phyloP scores from a whole-genome alignment of 2,888 invertebrate species.

The Drosophila percnosoma region DNA sequence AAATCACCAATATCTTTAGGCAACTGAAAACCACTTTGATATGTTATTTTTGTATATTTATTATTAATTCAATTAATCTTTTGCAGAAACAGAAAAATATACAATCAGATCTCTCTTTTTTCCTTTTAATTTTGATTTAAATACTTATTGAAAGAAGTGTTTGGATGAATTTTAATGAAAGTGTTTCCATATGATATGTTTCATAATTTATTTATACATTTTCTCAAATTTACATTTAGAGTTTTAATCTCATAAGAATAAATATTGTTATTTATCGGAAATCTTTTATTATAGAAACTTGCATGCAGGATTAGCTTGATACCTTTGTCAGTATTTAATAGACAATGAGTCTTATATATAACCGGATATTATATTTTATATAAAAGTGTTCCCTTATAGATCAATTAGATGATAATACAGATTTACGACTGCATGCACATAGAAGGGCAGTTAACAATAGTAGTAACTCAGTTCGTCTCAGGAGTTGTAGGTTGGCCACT shows the following conservation, averaged over 20 bases:
- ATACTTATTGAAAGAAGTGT: neutral
- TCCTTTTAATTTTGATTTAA: neutral
- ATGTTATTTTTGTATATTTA: neutral
- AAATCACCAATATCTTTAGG: constrained; percentile 10
- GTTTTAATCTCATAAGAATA: neutral
- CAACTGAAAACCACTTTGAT: neutral
- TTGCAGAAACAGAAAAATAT: neutral
- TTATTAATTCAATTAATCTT: neutral
- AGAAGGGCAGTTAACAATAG: neutral
- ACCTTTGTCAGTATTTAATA: neutral
- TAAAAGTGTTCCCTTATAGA: neutral
- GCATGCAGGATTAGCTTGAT: neutral
- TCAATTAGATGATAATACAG: constrained; percentile 2
- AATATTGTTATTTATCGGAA: accelerated
- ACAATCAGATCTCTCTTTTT: neutral
- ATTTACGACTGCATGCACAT: constrained; percentile 16
- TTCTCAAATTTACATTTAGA: neutral
- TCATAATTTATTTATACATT: neutral
- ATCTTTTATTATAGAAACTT: neutral
- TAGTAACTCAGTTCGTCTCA: constrained; percentile 8
- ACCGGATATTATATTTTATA: neutral
- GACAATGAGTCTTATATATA: neutral
- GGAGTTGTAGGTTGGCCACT: constrained; percentile 1
- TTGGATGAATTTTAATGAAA: neutral
- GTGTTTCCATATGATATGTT: neutral